phyloP scores from a whole-genome alignment of 1,140 invertebrate genomes.

The Aphis craccivora region DNA sequence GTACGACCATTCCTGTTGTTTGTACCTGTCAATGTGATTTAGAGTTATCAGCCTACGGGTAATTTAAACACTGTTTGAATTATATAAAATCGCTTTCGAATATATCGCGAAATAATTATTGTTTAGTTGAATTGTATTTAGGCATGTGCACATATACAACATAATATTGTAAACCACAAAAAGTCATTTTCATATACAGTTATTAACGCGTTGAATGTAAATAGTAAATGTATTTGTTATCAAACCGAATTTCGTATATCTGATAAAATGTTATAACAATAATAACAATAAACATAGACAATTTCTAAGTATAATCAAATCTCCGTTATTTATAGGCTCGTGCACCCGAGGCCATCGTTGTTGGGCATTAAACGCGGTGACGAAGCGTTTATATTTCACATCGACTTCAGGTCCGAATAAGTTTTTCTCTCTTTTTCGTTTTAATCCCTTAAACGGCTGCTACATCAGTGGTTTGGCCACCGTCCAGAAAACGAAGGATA shows the following conservation, averaged over 20 bases:
- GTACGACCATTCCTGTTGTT: background rate
- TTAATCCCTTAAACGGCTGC: background rate
- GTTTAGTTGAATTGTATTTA: background rate
- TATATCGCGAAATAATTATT: background rate
- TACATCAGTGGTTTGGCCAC: background rate
- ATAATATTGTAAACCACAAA: background rate
- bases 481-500: background rate
- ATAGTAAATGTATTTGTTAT: background rate
- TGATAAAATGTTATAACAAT: background rate
- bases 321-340: background rate
- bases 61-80: background rate
- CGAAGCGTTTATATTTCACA: background rate
- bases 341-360: too few relatives aligned
- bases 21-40: background rate
- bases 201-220: background rate
- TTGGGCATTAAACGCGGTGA: background rate
- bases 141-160: background rate
- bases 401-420: background rate
- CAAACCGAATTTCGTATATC: background rate
- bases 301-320: background rate
- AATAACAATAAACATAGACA: background rate
- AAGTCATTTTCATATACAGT: background rate
- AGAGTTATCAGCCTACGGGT: background rate
- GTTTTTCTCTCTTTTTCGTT: background rate
- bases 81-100: background rate